Base-by-base conservation (phyloP, 2,888 invertebrate genomes). In the Sycophila texana region DNA sequence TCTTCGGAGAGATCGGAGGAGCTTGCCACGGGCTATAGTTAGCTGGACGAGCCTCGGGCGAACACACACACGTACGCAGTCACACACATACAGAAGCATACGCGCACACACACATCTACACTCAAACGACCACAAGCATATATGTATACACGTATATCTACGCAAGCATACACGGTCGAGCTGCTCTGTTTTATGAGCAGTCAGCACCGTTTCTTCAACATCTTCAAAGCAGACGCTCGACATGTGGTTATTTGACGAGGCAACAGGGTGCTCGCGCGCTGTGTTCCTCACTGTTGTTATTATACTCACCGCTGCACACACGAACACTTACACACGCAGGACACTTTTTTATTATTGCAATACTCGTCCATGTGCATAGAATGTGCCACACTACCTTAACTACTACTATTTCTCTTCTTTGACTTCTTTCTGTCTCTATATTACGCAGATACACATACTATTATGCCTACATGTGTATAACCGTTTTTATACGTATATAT, bases 131-230 rank as follows among this genome's bases (percentile, higher is more conserved):
- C 66, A 61, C 63, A 49, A 18, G 39, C 55, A 26, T 49, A 61
- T 55, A 74, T 20, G 65, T 20, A 51, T 30, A 74, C 74, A 49
- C 72, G n/a, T 71, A 71, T 57, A 76, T 68, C 26, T 53, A 71
- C 57, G 63, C 66, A 58, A 20, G 68, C 66, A 10, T 30, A 68
- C 55, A 72, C 83, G 70, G 57, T 85, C 82, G 7, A 12, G 53
- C 83, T 86, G 87, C 86, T 89, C 89, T 89, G 87, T 89, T 89
- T 90, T 88, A 84, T 88, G 89, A 89, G 89, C 87, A 84, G 83
- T 84, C 84, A 79, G 81, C 82, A 86, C 86, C 85, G 87, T 78
- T 85, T 82, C 22, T 49, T 20, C 22, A 20, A 5, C 47, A 39
- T 81, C 70, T 18, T 81, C 75, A 68, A 74, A 66, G 76, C 61